These are phyloP conservation scores for Hyperoplus lanceolatus DNA, from an alignment of 2,797 vertebrate genomes.

Conservation along the genomic window DNA sequence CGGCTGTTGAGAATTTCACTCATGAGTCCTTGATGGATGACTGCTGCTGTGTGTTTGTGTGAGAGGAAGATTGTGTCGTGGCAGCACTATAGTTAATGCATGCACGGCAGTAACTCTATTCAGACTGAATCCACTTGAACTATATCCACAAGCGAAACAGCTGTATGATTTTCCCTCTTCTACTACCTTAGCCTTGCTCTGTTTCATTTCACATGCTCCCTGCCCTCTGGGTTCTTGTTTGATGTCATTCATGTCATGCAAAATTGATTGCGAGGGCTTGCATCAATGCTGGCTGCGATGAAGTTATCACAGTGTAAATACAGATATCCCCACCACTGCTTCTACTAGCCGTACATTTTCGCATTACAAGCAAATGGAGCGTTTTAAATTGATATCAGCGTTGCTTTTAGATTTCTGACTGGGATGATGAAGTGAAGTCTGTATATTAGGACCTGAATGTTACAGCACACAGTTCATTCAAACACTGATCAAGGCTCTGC, in stretches of 20 bases:
- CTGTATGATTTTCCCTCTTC: constrained; percentile 56
- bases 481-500: constrained; percentile 51
- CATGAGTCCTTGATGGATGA: constrained; percentile 75
- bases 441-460: constrained; percentile 51
- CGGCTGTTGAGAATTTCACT: constrained; percentile 67
- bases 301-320: constrained; percentile 58
- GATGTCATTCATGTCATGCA: constrained; percentile 69
- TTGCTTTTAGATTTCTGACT: constrained; percentile 43
- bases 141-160: constrained; percentile 56
- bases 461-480: constrained; percentile 58
- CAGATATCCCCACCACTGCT: constrained; percentile 37
- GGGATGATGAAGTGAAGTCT: constrained; percentile 49
- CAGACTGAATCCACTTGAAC: constrained; percentile 56
- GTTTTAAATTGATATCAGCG: constrained; percentile 36
- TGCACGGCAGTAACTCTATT: constrained; percentile 51
- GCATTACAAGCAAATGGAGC: constrained; percentile 17
- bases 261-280: constrained; percentile 67
- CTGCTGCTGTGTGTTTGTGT: neutral
- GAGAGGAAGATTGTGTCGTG: constrained; percentile 21
- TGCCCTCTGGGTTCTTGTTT: constrained; percentile 67
- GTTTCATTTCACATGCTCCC: constrained; percentile 62
- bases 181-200: constrained; percentile 59
- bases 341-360: constrained; percentile 31
- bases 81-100: constrained; percentile 54
- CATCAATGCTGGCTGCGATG: constrained; percentile 49